Evolutionary conservation across 1,140 invertebrate species (phyloP).

Genomic region (Coelopa frigida): DNA sequence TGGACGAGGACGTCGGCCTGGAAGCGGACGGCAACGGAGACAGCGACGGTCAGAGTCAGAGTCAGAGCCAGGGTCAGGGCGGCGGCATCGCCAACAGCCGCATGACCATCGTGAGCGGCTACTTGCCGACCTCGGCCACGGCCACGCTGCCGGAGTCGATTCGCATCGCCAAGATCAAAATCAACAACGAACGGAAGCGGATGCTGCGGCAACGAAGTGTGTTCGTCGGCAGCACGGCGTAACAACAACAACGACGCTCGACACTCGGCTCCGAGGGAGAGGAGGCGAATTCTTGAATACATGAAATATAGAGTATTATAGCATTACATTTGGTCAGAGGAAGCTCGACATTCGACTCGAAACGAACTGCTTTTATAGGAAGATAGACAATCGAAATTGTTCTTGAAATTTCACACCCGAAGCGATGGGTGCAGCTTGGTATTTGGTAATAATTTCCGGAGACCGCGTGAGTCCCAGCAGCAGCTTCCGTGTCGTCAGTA

Average conservation of each 20-base stretch:
- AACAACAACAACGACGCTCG: conserved; percentile 13
- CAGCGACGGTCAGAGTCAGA: conserved; percentile 2
- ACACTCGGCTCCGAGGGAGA: neutral
- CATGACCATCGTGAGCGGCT: conserved; percentile 31
- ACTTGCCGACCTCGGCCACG: conserved; percentile 34
- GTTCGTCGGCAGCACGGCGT: conserved; percentile 18
- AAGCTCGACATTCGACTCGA: neutral
- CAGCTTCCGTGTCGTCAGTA: no score
- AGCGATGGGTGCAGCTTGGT: no score
- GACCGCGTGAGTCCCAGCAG: no score
- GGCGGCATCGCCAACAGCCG: conserved; percentile 23
- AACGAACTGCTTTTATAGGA: neutral
- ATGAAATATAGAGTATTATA: neutral
- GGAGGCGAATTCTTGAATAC: conserved; percentile 7
- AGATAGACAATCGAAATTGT: neutral
- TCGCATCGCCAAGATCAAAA: conserved; percentile 34
- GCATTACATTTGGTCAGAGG: neutral
- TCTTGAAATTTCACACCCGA: neutral
- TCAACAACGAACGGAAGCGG: conserved; percentile 28
- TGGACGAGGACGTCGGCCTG: conserved; percentile 18
- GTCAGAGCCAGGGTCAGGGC: conserved; percentile 8
- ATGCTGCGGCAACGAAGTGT: conserved; percentile 15
- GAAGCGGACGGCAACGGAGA: neutral
- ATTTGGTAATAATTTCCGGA: no score
- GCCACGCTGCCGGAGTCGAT: conserved; percentile 34